These are phyloP conservation scores for Ctena decussata DNA, from an alignment of 2,888 invertebrate species.

Conservation along the genomic window DNA sequence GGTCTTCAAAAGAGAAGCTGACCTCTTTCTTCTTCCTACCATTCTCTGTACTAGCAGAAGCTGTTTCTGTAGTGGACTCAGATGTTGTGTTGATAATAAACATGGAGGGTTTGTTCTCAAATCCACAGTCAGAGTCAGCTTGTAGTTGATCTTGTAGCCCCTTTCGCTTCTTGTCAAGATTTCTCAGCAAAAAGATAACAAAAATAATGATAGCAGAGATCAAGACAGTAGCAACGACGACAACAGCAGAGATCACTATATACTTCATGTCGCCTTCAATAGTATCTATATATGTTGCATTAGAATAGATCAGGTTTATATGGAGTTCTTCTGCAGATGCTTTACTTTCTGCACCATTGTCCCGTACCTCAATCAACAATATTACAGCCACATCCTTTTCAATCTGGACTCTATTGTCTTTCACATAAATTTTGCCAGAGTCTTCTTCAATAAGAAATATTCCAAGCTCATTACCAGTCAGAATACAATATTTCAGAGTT, in stretches of 20 bases:
- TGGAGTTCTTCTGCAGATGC: slow-evolving; percentile 52
- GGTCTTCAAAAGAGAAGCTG: slow-evolving; percentile 65
- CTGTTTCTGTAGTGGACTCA: slow-evolving; percentile 49
- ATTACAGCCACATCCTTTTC: slow-evolving; percentile 45
- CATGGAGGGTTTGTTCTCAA: slow-evolving; percentile 41
- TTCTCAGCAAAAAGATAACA: slow-evolving; percentile 66
- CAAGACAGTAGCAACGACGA: slow-evolving; percentile 70
- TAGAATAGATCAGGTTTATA: slow-evolving; percentile 60
- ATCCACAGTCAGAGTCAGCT: slow-evolving; percentile 20
- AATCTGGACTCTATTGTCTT: slow-evolving; percentile 38
- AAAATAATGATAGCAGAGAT: slow-evolving; percentile 67
- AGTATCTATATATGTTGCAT: slow-evolving; percentile 53
- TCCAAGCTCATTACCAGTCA: slow-evolving; percentile 65
- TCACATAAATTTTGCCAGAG: slow-evolving; percentile 53
- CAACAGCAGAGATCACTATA: slow-evolving; percentile 70
- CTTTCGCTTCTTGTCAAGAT: slow-evolving; percentile 61
- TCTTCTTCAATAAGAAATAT: slow-evolving; percentile 61
- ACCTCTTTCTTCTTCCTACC: slow-evolving; percentile 61
- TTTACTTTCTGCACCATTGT: slow-evolving; percentile 29
- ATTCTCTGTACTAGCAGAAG: slow-evolving; percentile 1
- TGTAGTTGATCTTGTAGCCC: neutral
- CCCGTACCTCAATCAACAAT: slow-evolving; percentile 47
- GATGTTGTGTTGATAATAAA: slow-evolving; percentile 59
- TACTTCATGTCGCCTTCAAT: slow-evolving; percentile 52
- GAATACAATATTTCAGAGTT: slow-evolving; percentile 57